Percentiles rank a stretch among this genome's conserved stretches.
Evolutionary conservation across 1,140 invertebrate species (phyloP).

Genomic region (Melipona quadrifasciata): DNA sequence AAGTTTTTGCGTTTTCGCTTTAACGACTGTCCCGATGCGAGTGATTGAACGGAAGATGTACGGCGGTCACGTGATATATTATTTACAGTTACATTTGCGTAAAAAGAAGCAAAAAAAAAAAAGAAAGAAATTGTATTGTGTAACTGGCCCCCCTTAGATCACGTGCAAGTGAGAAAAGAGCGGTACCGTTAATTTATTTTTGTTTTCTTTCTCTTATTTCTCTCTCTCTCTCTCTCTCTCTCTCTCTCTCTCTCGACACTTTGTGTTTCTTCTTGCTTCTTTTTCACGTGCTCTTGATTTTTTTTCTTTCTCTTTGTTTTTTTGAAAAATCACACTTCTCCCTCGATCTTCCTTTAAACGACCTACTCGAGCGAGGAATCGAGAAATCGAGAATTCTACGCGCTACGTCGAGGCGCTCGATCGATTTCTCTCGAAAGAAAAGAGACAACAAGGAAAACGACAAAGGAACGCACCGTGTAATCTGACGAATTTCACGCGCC

Average conservation of each 20-base stretch:
- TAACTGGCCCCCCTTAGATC: conserved; percentile 64
- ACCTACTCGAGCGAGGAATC: neutral
- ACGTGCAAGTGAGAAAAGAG: conserved; percentile 66
- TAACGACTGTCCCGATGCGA: conserved; percentile 58
- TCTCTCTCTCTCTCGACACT: neutral
- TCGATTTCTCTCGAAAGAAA: neutral
- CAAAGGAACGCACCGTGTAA: neutral
- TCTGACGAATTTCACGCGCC: neutral
- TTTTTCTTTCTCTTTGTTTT: neutral
- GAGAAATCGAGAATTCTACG: neutral
- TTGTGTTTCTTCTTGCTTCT: conserved; percentile 2
- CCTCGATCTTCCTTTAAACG: neutral
- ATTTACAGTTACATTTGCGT: conserved; percentile 59
- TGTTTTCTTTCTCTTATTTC: conserved; percentile 14
- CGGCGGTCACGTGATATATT: conserved; percentile 77
- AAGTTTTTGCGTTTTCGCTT: conserved; percentile 47
- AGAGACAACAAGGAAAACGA: neutral
- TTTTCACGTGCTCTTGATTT: neutral
- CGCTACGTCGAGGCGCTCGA: neutral
- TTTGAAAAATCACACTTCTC: neutral
- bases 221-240: neutral
- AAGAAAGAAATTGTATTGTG: conserved; percentile 61
- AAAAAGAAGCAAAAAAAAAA: conserved; percentile 11
- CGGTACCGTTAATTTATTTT: conserved; percentile 70
- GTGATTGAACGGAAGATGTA: conserved; percentile 63